Evolutionary conservation across 2,113 vertebrate genomes (phyloP), one percentile per base, ranked within the genome.

Genomic region (Halichoeres trimaculatus): DNA sequence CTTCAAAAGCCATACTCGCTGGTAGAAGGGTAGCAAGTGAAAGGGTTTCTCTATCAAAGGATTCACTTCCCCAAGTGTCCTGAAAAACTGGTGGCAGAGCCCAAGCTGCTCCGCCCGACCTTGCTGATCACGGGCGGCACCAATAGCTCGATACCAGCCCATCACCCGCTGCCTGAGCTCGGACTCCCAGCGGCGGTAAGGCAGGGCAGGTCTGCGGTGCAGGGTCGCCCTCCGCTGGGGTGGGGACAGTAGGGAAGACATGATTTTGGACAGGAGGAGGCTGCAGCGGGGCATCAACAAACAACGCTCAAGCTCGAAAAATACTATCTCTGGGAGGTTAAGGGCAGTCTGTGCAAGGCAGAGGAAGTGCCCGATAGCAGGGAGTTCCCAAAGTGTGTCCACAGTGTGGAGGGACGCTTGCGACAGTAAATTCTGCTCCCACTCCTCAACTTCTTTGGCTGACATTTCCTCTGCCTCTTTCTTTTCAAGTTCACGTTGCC

Each of bases 201-300:
- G 92, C 88, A 98, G 91, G 0, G 94, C 90, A n/a, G 97, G 96
- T 48, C 95, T 95, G 22, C 97, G 95, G 89, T 97, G 95, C 58
- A 97, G 93, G 0, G 94, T 96, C 67, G 94, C 80, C 91, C 97
- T 95, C 38, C 95, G 93, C 87, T 97, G 96, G 17, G 96, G 93
- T 70, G 94, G 95, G 79, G 95, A 96, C 74, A 99, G 93, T 14
- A 99, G 89, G 82, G 98, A 97, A 88, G 97, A 98, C 96, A 99
- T 98, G 90, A 99, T 95, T 94, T 98, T 98, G 74, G 96, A 95
- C 53, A 99, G 90, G 88, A 99, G 97, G 61, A 85, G 73, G 86
- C 96, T 99, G 89, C 96, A 98, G 50, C 98, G 96, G 62, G 98
- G 97, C 96, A 99, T 98, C 52, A 99, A 89, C 87, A 99, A 94